Base-by-base conservation (phyloP, 2,797 vertebrate species). In the Hirundo rustica region DNA sequence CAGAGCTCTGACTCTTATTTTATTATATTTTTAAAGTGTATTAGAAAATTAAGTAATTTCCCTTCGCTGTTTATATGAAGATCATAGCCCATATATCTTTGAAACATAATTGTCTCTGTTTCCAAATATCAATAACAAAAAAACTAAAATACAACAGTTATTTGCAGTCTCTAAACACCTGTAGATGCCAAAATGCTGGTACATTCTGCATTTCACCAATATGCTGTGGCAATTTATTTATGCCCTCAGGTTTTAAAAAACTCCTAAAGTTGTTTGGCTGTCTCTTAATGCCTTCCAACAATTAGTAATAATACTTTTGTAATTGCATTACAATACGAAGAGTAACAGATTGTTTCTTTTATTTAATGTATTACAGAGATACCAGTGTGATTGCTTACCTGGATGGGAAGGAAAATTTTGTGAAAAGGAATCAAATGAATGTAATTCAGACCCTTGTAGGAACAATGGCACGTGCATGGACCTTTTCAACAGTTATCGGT, bases 391-490 rank as follows among this genome's bases (percentile, higher is more conserved):
- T 50, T 98, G 98, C 67, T 94, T 97, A 38, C 96, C 98, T 18
- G 98, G 98, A 77, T 99, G 98, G 98, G 98, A 98, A 97, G 98
- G 98, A 84, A 78, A 93, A 50, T 98, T 98, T 89, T 98, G 98
- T 97, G 98, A 99, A 97, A 96, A 85, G 68, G 98, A 98, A 97
- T 97, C 96, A 79, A 98, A 98, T 95, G 98, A 98, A 96, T 99
- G 98, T 83, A 96, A 97, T 70, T 98, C 97, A 65, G 97, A 98
- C 55, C 98, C 98, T 76, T 99, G 98, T 94, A 97, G 98, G 97
- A 99, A 98, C 95, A 98, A 98, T 47, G 98, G 97, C 88, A 98
- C 97, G 93, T 99, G 98, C 93, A 94, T 50, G 67, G 98, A 98
- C 96, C 98, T 99, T 85, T 97, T 98, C 96, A 97, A 97, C 92